Percentiles rank a stretch among this genome's conserved stretches.
phyloP scores from a whole-genome alignment of 2,888 invertebrate species.

The Eucera pruinosa region DNA sequence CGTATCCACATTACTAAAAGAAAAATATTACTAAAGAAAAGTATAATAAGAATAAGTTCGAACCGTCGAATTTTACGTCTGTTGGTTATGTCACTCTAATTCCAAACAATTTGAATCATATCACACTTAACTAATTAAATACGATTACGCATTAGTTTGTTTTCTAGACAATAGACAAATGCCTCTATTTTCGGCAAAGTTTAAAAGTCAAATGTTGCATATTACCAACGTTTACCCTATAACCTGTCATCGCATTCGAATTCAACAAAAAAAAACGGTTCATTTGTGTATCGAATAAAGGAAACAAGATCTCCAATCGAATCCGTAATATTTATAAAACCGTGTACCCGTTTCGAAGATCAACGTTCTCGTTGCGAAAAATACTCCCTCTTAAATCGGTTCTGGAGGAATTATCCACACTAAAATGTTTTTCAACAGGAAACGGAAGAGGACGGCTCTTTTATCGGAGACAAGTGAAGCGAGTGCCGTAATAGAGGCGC shows the following conservation, averaged over 20 bases:
- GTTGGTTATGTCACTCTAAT: no score
- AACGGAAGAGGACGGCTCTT: neutral
- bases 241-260: neutral
- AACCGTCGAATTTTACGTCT: no score
- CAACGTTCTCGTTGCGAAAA: neutral
- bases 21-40: no score
- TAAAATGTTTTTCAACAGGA: neutral
- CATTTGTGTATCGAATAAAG: neutral
- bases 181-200: no score
- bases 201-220: no score
- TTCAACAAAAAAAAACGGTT: neutral
- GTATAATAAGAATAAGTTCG: no score
- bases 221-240: no score
- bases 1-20: neutral
- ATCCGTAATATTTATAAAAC: neutral
- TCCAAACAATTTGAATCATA: no score
- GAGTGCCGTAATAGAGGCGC: conserved; percentile 25
- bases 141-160: no score
- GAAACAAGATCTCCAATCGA: neutral
- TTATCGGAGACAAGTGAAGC: neutral
- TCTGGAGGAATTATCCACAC: neutral
- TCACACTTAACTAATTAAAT: no score
- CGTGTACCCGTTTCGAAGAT: neutral
- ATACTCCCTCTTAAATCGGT: neutral
- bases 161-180: no score